Percentiles rank a stretch among this genome's conserved stretches.
Conservation (phyloP, 2,113 vertebrate species). For the Calyptomena viridis region DNA sequence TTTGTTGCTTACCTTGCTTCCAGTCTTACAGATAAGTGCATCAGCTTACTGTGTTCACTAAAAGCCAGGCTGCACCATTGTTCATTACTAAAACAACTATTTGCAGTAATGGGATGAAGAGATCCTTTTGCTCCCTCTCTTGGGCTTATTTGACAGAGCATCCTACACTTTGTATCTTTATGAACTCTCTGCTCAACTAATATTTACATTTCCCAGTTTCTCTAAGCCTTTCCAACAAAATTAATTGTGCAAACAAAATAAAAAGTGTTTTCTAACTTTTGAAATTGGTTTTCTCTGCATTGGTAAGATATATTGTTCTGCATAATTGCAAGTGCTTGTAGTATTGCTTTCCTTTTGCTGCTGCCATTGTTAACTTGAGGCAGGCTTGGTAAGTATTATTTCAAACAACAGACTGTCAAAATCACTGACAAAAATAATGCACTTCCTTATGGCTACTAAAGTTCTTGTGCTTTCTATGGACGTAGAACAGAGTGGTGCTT, state of each 20-base stretch:
- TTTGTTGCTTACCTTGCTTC: slow-evolving; percentile 68
- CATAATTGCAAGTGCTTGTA: neutral
- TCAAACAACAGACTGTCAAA: neutral
- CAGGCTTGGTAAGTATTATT: neutral
- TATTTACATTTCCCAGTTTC: slow-evolving; percentile 5
- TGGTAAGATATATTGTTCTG: neutral
- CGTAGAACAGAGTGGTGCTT: neutral
- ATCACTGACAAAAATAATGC: neutral
- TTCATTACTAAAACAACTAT: slow-evolving; percentile 59
- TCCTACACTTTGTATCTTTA: slow-evolving; percentile 43
- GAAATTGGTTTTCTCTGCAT: neutral
- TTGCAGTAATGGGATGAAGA: neutral
- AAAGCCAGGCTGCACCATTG: slow-evolving; percentile 5
- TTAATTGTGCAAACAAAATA: neutral
- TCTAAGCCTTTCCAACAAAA: slow-evolving; percentile 1
- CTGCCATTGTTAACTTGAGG: neutral
- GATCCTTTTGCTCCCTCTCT: slow-evolving; percentile 35
- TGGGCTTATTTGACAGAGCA: slow-evolving; percentile 26
- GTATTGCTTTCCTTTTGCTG: slow-evolving; percentile 30
- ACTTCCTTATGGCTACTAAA: neutral
- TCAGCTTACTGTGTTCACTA: slow-evolving; percentile 42
- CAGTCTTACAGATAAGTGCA: slow-evolving; percentile 28
- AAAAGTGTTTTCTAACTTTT: neutral
- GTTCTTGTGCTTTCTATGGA: slow-evolving; percentile 5
- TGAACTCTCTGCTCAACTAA: slow-evolving; percentile 67